phyloP scores from a whole-genome alignment of 2,113 vertebrate species.

The Vombatus ursinus region DNA sequence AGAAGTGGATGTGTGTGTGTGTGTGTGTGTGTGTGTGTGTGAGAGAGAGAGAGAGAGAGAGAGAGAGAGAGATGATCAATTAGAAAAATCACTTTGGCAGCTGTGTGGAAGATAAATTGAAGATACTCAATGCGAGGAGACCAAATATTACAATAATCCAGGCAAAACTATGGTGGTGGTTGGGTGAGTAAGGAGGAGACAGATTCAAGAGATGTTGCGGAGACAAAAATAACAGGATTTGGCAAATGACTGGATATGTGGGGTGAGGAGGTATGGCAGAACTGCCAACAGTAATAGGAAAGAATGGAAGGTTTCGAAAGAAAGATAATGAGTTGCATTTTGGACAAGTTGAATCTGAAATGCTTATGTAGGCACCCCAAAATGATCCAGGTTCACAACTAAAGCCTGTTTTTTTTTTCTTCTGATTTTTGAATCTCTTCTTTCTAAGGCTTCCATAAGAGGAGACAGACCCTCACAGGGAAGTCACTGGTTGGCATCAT shows the following conservation, averaged over 20 bases:
- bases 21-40: no score
- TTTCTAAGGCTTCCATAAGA: background rate
- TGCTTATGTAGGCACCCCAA: background rate
- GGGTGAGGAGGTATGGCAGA: background rate
- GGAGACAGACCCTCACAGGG: background rate
- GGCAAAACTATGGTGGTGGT: background rate
- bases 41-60: no score
- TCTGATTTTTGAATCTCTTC: background rate
- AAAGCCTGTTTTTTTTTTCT: background rate
- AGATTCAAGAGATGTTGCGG: background rate
- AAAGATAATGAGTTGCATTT: background rate
- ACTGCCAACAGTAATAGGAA: background rate
- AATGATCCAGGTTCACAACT: background rate
- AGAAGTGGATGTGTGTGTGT: background rate
- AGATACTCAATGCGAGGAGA: background rate
- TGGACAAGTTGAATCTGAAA: background rate
- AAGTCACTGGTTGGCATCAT: background rate
- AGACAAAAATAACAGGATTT: background rate
- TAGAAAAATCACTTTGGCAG: background rate
- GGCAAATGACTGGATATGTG: background rate
- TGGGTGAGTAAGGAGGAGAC: background rate
- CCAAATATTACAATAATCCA: background rate
- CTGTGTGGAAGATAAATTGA: background rate
- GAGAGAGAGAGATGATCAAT: background rate
- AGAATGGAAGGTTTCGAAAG: background rate